Percentiles rank a stretch among this genome's conserved stretches.
These are phyloP conservation scores for Ypsolopha sequella DNA, from an alignment of 2,888 invertebrate species.

Conservation along the genomic window DNA sequence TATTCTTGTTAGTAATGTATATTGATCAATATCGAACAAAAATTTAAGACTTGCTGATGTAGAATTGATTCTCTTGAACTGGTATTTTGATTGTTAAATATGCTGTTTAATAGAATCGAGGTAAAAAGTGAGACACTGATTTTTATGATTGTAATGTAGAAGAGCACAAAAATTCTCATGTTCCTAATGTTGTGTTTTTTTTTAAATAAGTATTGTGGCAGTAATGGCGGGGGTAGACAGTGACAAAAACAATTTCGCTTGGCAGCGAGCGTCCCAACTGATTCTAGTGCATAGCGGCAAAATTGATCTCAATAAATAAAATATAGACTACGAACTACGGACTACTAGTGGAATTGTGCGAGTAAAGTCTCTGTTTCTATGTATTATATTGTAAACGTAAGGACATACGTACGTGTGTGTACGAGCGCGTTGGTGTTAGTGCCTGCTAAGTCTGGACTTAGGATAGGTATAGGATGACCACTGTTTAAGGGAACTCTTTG, in stretches of 20 bases:
- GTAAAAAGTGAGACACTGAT: background rate
- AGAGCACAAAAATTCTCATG: slow-evolving; percentile 11
- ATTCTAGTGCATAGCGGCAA: slow-evolving; percentile 52
- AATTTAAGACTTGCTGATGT: background rate
- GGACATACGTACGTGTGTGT: slow-evolving; percentile 38
- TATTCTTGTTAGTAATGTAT: background rate
- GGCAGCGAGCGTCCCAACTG: slow-evolving; percentile 29
- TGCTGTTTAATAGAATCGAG: background rate
- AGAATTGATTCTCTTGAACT: background rate
- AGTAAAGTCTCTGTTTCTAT: slow-evolving; percentile 60
- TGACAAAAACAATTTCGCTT: slow-evolving; percentile 17
- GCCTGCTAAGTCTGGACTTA: slow-evolving; percentile 57
- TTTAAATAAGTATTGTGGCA: slow-evolving; percentile 3
- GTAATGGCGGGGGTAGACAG: slow-evolving; percentile 15
- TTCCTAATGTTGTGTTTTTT: slow-evolving; percentile 19
- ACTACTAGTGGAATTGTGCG: slow-evolving; percentile 67
- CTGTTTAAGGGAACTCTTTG: slow-evolving; percentile 47
- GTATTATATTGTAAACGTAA: slow-evolving; percentile 42
- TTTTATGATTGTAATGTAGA: background rate
- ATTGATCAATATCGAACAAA: too few species aligned
- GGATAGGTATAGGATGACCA: slow-evolving; percentile 41
- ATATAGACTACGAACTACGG: slow-evolving; percentile 52
- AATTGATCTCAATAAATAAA: slow-evolving; percentile 65
- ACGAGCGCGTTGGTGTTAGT: slow-evolving; percentile 55
- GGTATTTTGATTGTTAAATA: background rate